Evolutionary conservation across 2,113 vertebrate genomes (phyloP), one percentile per base, ranked within the genome.

Genomic region (Butorides virescens): DNA sequence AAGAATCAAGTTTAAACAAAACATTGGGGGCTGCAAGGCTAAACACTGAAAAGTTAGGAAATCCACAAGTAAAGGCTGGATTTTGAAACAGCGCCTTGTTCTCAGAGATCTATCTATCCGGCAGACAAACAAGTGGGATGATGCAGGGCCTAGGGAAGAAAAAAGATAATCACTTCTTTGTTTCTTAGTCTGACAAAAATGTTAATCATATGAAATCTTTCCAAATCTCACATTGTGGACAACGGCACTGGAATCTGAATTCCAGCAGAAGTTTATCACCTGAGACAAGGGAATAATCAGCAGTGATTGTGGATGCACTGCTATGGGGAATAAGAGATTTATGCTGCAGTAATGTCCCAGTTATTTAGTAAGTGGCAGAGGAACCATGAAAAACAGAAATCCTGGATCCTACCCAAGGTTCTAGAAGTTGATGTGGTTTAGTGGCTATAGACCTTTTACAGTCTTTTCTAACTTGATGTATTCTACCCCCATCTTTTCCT

Each of bases 161-260:
- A 66, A 84, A 70, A 66, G 3, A 89, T 49, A 90, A 85, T 95
- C 8, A 34, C 19, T 73, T 81, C 90, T 96, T 91, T 95, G 86
- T 95, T 88, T 96, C 79, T 67, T n/a, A 89, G 80, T 80, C 80
- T 95, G 72, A 95, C 55, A 96, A 91, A 95, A 93, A 89, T 56
- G 11, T 92, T 93, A 91, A 94, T 87, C 44, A 11, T 56, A 63
- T 23, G 30, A 95, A 87, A 68, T 56, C 39, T 91, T 93, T 88
- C 79, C 56, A 88, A 1, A 84, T 74, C 44, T 84, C 27, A 44
- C 47, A 53, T 29, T 58, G 37, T 77, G 56, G 74, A 55, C 71
- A 70, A 49, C 4, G 5, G 20, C 0, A 1, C 15, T 71, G 26
- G 32, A 86, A 91, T 84, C 29, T 63, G 76, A 88, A 66, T 71